A percentile compares a stretch with the other conserved stretches of the same genome.
Conservation (phyloP, 2,888 invertebrate genomes). For the Cosmopolites sordidus region DNA sequence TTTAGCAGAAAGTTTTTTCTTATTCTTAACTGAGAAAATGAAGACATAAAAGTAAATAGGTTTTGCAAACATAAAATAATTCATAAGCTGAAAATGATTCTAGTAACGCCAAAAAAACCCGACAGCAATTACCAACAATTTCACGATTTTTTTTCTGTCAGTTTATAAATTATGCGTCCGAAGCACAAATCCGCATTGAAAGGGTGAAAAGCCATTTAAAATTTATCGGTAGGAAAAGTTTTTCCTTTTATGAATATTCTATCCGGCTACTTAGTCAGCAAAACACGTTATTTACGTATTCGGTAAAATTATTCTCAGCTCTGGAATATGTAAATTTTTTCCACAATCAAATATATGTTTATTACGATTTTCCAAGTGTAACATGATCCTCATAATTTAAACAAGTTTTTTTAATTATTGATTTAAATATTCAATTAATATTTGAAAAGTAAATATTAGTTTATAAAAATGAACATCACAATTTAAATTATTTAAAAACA, state of each 20-base stretch:
- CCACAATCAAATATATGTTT: slow-evolving; percentile 15
- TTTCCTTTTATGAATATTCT: slow-evolving; percentile 10
- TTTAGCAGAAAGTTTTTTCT: no score
- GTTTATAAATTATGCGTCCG: slow-evolving; percentile 3
- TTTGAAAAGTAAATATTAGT: no score
- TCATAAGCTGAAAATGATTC: no score
- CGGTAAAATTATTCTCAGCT: slow-evolving; percentile 2
- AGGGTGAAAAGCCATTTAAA: slow-evolving; percentile 1
- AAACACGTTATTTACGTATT: slow-evolving; percentile 11
- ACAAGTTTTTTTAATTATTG: no score
- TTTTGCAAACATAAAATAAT: no score
- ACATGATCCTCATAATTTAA: no score
- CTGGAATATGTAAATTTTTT: slow-evolving; percentile 14
- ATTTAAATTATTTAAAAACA: no score
- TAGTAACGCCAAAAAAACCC: neutral
- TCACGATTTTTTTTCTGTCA: slow-evolving; percentile 1
- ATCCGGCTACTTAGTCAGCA: slow-evolving; percentile 13
- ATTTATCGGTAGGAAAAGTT: slow-evolving; percentile 1
- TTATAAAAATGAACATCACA: no score
- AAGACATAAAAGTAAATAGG: no score
- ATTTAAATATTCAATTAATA: no score
- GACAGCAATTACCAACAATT: neutral
- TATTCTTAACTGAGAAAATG: no score
- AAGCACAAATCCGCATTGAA: neutral
- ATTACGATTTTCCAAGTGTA: slow-evolving; percentile 1